These are phyloP conservation scores for Dryobates pubescens DNA, from an alignment of 2,797 vertebrate genomes.

Conservation along the genomic window DNA sequence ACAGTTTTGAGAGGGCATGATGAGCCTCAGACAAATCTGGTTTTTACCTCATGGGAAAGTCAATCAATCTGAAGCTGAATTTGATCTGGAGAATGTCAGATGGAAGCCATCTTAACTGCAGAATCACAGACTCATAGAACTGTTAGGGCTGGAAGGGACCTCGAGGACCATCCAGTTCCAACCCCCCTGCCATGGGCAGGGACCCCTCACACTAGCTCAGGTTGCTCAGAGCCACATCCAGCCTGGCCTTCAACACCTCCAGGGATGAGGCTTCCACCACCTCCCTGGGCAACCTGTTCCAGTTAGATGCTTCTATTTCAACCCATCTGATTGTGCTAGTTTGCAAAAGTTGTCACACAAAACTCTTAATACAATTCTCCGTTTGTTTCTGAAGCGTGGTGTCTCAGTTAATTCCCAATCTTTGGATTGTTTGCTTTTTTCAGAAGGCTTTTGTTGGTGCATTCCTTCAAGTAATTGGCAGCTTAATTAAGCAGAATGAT, in stretches of 20 bases:
- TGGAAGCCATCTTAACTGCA: too few relatives aligned
- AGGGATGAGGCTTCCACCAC: too few relatives aligned
- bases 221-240: too few relatives aligned
- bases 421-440: not conserved
- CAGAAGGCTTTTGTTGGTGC: not conserved
- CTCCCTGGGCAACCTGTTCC: too few relatives aligned
- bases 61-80: not conserved
- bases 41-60: not conserved
- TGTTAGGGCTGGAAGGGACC: too few relatives aligned
- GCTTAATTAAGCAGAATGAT: not conserved
- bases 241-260: too few relatives aligned
- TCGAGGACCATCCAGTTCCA: too few relatives aligned
- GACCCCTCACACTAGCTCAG: too few relatives aligned
- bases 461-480: not conserved
- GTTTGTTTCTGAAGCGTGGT: not conserved
- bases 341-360: not conserved
- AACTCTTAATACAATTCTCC: not conserved
- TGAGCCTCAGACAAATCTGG: rapidly evolving
- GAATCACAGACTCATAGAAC: too few relatives aligned
- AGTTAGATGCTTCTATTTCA: not conserved
- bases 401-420: not conserved
- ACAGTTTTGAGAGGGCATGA: not conserved
- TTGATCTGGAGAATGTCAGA: not conserved
- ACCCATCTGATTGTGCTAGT: not conserved
- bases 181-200: too few relatives aligned